These are phyloP conservation scores for Drosophila sturtevanti DNA, from an alignment of 1,140 invertebrate genomes.

Conservation along the genomic window DNA sequence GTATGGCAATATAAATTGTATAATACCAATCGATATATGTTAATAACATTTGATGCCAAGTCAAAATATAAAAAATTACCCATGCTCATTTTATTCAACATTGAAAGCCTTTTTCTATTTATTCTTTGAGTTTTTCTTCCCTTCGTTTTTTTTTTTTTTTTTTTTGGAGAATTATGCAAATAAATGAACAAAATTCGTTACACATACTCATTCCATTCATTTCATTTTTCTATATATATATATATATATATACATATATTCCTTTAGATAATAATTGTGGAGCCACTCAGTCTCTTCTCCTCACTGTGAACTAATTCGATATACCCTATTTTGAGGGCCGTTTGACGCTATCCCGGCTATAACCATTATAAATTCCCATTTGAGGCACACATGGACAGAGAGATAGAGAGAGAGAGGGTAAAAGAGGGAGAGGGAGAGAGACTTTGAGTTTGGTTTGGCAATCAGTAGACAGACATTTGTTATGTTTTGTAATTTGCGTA, in stretches of 20 bases:
- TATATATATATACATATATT: neutral
- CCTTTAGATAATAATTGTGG: neutral
- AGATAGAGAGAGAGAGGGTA: neutral
- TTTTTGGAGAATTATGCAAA: constrained; percentile 1
- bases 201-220: neutral
- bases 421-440: constrained; percentile 1
- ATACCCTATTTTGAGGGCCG: neutral
- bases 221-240: too few species aligned
- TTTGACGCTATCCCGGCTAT: neutral
- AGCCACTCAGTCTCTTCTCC: neutral
- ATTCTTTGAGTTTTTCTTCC: neutral
- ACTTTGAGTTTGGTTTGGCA: constrained; percentile 33
- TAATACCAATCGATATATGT: too few species aligned
- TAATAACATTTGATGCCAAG: too few species aligned
- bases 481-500: constrained; percentile 75
- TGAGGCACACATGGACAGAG: constrained; percentile 32
- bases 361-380: constrained; percentile 72
- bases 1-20: too few species aligned
- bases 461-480: constrained; percentile 70
- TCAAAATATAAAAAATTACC: neutral
- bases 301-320: neutral
- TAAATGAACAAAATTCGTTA: neutral
- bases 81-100: neutral
- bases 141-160: neutral
- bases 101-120: neutral